These are phyloP conservation scores for Campaea margaritaria DNA, from an alignment of 2,888 invertebrate genomes.

Conservation along the genomic window DNA sequence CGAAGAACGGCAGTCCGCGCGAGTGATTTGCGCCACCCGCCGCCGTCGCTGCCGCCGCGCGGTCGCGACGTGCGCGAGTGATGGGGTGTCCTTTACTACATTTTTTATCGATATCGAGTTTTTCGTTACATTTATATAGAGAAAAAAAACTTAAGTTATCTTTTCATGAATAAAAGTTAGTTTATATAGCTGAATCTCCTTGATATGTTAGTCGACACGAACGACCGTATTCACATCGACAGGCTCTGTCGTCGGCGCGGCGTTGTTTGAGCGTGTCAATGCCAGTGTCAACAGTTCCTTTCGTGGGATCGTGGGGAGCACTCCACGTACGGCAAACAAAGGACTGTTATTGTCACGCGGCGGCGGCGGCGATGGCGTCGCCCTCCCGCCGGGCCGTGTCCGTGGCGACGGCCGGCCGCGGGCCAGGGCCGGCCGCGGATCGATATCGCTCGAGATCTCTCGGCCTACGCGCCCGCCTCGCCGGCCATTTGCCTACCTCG, in stretches of 20 bases:
- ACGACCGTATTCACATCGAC: slow-evolving; percentile 21
- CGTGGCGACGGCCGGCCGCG: slow-evolving; percentile 69
- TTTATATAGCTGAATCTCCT: slow-evolving; percentile 1
- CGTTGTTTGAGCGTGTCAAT: slow-evolving; percentile 47
- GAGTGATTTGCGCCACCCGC: slow-evolving; percentile 83
- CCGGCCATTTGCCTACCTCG: slow-evolving; percentile 85
- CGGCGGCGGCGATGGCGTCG: slow-evolving; percentile 69
- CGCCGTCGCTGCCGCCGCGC: slow-evolving; percentile 66
- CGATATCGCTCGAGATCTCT: slow-evolving; percentile 82
- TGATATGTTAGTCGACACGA: slow-evolving; percentile 11
- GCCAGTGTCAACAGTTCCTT: slow-evolving; percentile 50
- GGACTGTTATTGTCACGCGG: slow-evolving; percentile 82
- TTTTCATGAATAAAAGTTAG: slow-evolving; percentile 9
- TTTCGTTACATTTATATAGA: slow-evolving; percentile 9
- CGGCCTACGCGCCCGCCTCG: slow-evolving; percentile 82
- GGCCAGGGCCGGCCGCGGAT: slow-evolving; percentile 69
- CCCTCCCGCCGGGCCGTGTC: slow-evolving; percentile 74
- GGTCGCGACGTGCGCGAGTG: slow-evolving; percentile 75
- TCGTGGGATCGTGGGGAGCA: slow-evolving; percentile 47
- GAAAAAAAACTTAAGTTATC: background rate
- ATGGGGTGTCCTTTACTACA: slow-evolving; percentile 43
- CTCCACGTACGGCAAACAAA: slow-evolving; percentile 74
- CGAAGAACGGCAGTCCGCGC: slow-evolving; percentile 83
- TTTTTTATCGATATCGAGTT: slow-evolving; percentile 59
- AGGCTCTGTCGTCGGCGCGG: slow-evolving; percentile 14